phyloP scores from a whole-genome alignment of 2,113 vertebrate species.

The Andinoacara biseriatus region DNA sequence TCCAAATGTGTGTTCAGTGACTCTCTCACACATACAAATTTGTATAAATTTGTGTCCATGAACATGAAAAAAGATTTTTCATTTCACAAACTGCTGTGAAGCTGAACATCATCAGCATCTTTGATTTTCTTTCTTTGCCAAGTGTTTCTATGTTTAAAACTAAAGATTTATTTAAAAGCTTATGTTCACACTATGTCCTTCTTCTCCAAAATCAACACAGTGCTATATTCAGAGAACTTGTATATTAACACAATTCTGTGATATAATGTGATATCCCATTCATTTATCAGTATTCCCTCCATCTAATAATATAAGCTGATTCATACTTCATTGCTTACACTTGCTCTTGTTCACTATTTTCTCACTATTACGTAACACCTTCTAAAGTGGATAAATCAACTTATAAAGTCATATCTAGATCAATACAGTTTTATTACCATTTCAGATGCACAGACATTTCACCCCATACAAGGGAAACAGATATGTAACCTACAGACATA shows the following conservation, averaged over 20 bases:
- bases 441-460: background rate
- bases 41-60: background rate
- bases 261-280: constrained; percentile 41
- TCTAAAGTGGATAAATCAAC: background rate
- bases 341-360: background rate
- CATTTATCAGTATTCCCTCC: constrained; percentile 28
- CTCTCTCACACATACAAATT: too few species aligned
- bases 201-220: constrained; percentile 57
- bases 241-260: constrained; percentile 60
- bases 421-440: background rate
- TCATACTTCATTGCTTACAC: constrained; percentile 2
- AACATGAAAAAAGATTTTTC: background rate
- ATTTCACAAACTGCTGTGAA: background rate
- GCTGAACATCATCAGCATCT: background rate
- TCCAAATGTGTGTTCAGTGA: too few species aligned
- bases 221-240: constrained; percentile 40
- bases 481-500: background rate
- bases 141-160: constrained; percentile 10
- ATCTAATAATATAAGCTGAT: constrained; percentile 6
- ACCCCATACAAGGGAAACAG: background rate
- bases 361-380: background rate
- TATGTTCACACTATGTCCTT: background rate
- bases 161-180: constrained; percentile 16
- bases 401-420: constrained; percentile 12
- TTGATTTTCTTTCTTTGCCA: background rate